Base-by-base conservation (phyloP, 2,888 invertebrate species). In the Aromia moschata region DNA sequence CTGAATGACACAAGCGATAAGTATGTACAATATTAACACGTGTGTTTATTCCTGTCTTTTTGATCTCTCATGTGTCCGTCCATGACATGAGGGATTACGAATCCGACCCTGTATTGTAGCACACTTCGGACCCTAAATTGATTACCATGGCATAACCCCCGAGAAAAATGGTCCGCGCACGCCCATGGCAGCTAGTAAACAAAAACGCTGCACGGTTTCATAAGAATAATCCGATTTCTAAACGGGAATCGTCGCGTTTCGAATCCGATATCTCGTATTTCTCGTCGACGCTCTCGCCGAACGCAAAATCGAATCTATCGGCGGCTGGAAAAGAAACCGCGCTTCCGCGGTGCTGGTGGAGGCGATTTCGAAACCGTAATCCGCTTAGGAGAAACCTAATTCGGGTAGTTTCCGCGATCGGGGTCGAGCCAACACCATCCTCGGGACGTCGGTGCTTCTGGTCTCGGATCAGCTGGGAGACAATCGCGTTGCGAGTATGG, bases 201-300 rank as follows among this genome's bases (percentile, higher is more conserved):
- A 47, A 37, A 49, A 49, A 49, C 12, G 15, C 49, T 10, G n/a
- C 25, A 2, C 15, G 11, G 36, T 47, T 47, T 47, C 47, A 18
- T 49, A 38, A 49, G n/a, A 49, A 10, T 38, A 38, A 49, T 49
- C 49, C 10, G 38, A 49, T 49, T 49, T 49, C 49, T 49, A 14
- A 47, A 38, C 38, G 18, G 38, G 38, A 30, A 38, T 25, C 49
- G 20, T 38, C 25, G 38, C 18, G 18, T 36, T 47, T 38, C 38
- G 14, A 49, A 38, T 38, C 38, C 49, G 14, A 25, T 38, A 49
- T 49, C 49, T 38, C 38, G 17, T 38, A 25, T 49, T 38, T n/a
- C 11, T 43, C 33, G 33, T 18, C 25, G 14, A 12, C 2, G 14
- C 43, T 43, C n/a, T 25, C 18, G 20, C 38, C 12, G 25, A 18